Evolutionary conservation across 1,140 invertebrate species (phyloP).

Genomic region (Aphelenchoides besseyi): DNA sequence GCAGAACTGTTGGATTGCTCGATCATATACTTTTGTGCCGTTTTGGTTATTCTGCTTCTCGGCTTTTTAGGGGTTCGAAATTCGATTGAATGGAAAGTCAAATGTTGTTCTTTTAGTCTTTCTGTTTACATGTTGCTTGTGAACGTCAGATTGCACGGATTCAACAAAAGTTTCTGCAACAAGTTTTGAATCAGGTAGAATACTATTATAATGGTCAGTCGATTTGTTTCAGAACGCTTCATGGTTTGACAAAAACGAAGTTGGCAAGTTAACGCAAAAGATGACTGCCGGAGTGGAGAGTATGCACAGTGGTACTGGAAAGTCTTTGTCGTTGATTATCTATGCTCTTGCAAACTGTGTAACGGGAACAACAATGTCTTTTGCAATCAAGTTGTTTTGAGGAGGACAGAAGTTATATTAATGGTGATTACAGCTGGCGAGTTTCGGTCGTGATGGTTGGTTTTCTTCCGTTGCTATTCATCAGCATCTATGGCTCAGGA

Average conservation of each 20-base stretch:
- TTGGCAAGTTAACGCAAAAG: slow-evolving; percentile 25
- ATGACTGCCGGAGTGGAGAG: slow-evolving; percentile 27
- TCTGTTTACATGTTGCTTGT: neutral
- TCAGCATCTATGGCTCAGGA: slow-evolving; percentile 16
- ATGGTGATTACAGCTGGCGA: slow-evolving; percentile 12
- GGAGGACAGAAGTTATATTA: no score
- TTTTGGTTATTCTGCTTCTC: neutral
- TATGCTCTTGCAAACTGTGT: slow-evolving; percentile 13
- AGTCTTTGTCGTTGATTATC: slow-evolving; percentile 24
- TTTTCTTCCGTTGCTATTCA: slow-evolving; percentile 17
- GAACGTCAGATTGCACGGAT: neutral
- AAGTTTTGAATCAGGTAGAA: neutral
- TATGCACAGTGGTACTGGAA: slow-evolving; percentile 23
- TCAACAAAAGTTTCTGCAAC: neutral
- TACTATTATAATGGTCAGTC: neutral
- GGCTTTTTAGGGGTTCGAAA: neutral
- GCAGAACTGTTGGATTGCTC: neutral
- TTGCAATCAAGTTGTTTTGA: slow-evolving; percentile 18
- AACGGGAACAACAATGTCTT: slow-evolving; percentile 14
- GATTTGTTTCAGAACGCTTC: slow-evolving; percentile 17
- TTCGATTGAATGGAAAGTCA: neutral
- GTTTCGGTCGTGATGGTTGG: slow-evolving; percentile 24
- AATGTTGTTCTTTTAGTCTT: neutral
- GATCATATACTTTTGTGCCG: neutral
- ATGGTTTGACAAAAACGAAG: slow-evolving; percentile 30